Evolutionary conservation across 92 coral and sea anemone genomes (phyloP), one percentile per base, ranked within the genome.

Genomic region (Scolanthus callimorphus): DNA sequence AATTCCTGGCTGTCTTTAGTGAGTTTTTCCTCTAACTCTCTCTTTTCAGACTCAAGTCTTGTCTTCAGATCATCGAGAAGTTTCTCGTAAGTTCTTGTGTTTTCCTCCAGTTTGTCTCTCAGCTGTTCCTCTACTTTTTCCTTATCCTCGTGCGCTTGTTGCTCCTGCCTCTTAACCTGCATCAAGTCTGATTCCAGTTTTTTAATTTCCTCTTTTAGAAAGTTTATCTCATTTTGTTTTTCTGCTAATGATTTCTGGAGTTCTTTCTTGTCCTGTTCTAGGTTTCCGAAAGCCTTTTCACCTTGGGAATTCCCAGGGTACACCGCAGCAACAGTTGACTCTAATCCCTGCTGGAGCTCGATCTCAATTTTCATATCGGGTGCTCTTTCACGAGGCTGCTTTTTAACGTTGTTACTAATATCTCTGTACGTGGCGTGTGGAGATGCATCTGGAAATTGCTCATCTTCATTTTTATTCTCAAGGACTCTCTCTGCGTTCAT

Each of bases 1-100:
- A 78, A 39, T 63, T 78, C 90, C 60, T 60, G 63, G 34, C 72
- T 88, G 17, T 76, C 81, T 49, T 63, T 78, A 26, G 37, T 73
- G 51, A 83, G 51, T 19, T 48, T 56, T 17, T 78, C 74, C 51
- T 75, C 77, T 23, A 83, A 49, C 22, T 88, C 80, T 39, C 63
- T 80, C 60, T 62, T 63, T 24, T 73, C 81, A 9, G 54, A 51
- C 30, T 88, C 86, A 44, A 71, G 74, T 69, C 52, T 76, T 49
- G 65, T 58, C 60, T 38, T 68, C 19, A 77, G 51, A 20, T 56
- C 80, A 19, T 72, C 78, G 25, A 82, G 51, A 1, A 74, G 67
- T 3, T 70, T 76, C 52, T 82, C 90, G 20, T 86, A 82, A 17
- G 67, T 60, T 22, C 25, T 64, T 27, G 65, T 39, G 15, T 49